Base-by-base conservation (phyloP, 2,888 invertebrate genomes). In the Chymomyza caudatula region DNA sequence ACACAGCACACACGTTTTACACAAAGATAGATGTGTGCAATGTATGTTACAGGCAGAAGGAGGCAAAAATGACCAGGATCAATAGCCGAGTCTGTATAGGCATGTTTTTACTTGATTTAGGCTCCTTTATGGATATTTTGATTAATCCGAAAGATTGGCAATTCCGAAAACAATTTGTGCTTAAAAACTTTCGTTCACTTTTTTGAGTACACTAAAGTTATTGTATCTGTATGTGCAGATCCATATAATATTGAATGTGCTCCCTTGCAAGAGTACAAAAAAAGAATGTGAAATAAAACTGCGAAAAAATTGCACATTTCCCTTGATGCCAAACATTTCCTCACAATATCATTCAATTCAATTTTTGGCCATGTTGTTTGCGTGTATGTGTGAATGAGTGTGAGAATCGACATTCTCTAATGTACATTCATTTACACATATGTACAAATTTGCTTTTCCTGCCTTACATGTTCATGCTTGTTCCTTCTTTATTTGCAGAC, bases 401-500 rank as follows among this genome's bases (percentile, higher is more conserved):
- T 59, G 47, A 23, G 20, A 43, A 11, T 13, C 17, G 15, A 53
- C 54, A 20, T 54, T 53, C 20, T 17, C 13, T 6, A 47, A 19
- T 15, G 19, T 47, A 43, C 29, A 37, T 23, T 22, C 60, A 53
- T 11, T 44, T 13, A 19, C 11, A 60, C 52, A 52, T 23, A 20
- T 25, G 6, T 29, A 19, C n/a, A 17, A 23, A 53, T 15, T 11
- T 43, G 23, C 3, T 42, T 47, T 49, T 23, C 15, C 42, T 8
- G 29, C 17, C 53, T 37, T n/a, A 19, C 20, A 44, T 49, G 57
- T 64, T n/a, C 52, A 11, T 55, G 55, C 15, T 59, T 43, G 49
- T 51, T 60, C 54, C 43, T 65, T 63, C 43, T 65, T 65, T 29
- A 47, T 61, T 78, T 76, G 42, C 92, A 97, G 97, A 96, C 97